phyloP scores from a whole-genome alignment of 23 tunicate species.

The Phallusia fumigata region DNA sequence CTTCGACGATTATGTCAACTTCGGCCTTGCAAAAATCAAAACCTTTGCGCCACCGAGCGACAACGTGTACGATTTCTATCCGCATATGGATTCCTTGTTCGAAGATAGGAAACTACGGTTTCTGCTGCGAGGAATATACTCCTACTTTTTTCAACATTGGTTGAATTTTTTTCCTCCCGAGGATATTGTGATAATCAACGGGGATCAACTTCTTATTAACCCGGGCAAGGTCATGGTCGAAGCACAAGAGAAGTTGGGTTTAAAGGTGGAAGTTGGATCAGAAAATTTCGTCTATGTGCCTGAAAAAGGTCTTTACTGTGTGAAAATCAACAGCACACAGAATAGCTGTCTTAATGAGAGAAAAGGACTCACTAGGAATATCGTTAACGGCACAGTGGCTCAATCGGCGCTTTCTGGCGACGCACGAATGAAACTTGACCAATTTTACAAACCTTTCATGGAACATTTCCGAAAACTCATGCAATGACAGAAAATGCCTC shows the following conservation, averaged over 20 bases:
- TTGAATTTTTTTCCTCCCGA: neutral
- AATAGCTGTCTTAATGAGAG: neutral
- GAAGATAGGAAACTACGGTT: neutral
- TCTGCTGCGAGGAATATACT: neutral
- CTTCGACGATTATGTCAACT: neutral
- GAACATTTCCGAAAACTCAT: neutral
- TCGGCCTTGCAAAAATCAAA: neutral
- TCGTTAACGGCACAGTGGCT: neutral
- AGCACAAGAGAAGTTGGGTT: neutral
- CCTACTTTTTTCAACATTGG: neutral
- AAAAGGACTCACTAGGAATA: neutral
- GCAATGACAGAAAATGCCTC: too few species aligned
- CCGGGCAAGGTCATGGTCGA: neutral
- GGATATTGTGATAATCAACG: neutral
- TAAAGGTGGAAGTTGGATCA: neutral
- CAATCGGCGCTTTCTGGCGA: neutral
- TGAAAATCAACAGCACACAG: neutral
- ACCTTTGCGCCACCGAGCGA: neutral
- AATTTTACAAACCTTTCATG: neutral
- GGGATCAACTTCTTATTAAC: neutral
- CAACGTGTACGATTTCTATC: neutral
- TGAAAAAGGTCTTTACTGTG: neutral
- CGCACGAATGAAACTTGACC: neutral
- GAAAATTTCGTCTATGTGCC: neutral
- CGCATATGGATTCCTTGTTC: neutral